Evolutionary conservation across 1,140 invertebrate species (phyloP).

Genomic region (Leptopilina clavipes): DNA sequence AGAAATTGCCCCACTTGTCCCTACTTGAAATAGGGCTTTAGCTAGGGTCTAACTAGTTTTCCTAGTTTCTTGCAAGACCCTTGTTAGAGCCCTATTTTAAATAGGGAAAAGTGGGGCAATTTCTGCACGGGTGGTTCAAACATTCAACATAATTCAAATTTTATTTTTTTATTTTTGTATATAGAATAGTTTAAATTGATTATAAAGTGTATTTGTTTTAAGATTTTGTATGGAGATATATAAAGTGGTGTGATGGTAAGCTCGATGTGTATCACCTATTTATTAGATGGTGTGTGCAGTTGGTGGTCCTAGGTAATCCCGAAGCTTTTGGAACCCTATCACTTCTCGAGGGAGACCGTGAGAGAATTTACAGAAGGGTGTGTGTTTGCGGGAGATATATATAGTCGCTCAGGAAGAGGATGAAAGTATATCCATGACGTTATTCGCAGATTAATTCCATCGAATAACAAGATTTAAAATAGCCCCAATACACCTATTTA

Average conservation of each 20-base stretch:
- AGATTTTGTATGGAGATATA: background rate
- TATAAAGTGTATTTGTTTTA: too few relatives aligned
- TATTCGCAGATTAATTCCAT: constrained; percentile 53
- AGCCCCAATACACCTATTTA: background rate
- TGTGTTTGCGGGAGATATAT: constrained; percentile 51
- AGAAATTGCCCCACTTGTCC: too few relatives aligned
- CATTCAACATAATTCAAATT: too few relatives aligned
- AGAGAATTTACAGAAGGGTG: constrained; percentile 61
- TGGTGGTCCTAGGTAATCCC: constrained; percentile 65
- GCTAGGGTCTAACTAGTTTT: too few relatives aligned
- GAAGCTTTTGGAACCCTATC: constrained; percentile 60
- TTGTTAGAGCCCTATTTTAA: too few relatives aligned
- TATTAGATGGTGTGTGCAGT: constrained; percentile 54
- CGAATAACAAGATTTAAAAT: constrained; percentile 31
- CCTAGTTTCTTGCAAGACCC: too few relatives aligned
- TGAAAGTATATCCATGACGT: constrained; percentile 52
- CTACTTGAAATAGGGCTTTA: too few relatives aligned
- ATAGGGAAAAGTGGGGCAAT: too few relatives aligned
- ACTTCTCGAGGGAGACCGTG: constrained; percentile 63
- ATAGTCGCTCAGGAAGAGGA: constrained; percentile 36
- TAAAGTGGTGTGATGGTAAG: constrained; percentile 57
- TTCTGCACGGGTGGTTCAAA: too few relatives aligned
- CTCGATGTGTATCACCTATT: constrained; percentile 52
- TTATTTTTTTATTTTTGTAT: too few relatives aligned
- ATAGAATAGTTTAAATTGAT: too few relatives aligned